phyloP scores from a whole-genome alignment of 2,888 invertebrate genomes.

The Ischnura elegans region DNA sequence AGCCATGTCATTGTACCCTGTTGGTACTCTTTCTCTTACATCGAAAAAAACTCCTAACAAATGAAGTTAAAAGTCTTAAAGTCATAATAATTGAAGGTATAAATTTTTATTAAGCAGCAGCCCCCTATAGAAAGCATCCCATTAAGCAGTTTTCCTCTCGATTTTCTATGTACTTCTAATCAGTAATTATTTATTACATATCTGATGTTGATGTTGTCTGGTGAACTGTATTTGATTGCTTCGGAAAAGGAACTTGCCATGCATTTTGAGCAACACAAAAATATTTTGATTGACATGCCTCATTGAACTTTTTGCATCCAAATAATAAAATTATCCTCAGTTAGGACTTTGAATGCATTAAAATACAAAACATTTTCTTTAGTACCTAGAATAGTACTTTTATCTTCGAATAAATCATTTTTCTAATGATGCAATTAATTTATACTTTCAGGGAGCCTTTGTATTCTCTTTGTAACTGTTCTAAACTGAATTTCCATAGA shows the following conservation, averaged over 20 bases:
- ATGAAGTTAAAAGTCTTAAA: conserved; percentile 34
- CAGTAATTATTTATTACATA: neutral
- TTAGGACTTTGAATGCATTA: neutral
- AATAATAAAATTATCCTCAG: neutral
- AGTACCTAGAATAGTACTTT: neutral
- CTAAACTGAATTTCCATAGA: neutral
- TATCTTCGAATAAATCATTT: neutral
- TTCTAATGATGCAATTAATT: neutral
- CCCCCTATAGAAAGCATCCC: conserved; percentile 15
- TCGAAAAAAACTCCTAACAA: neutral
- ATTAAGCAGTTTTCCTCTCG: neutral
- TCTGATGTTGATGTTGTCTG: neutral
- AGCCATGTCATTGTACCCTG: neutral
- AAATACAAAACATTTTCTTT: neutral
- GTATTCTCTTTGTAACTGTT: neutral
- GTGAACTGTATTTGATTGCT: neutral
- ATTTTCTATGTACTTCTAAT: neutral
- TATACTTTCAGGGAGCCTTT: neutral
- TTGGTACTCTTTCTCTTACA: neutral
- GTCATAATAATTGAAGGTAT: neutral
- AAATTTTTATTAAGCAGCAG: neutral
- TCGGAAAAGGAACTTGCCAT: neutral
- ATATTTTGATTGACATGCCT: neutral
- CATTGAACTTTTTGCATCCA: neutral
- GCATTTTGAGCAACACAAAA: conserved; percentile 11